Evolutionary conservation across 2,797 vertebrate species (phyloP).

Genomic region (Podarcis lilfordi): DNA sequence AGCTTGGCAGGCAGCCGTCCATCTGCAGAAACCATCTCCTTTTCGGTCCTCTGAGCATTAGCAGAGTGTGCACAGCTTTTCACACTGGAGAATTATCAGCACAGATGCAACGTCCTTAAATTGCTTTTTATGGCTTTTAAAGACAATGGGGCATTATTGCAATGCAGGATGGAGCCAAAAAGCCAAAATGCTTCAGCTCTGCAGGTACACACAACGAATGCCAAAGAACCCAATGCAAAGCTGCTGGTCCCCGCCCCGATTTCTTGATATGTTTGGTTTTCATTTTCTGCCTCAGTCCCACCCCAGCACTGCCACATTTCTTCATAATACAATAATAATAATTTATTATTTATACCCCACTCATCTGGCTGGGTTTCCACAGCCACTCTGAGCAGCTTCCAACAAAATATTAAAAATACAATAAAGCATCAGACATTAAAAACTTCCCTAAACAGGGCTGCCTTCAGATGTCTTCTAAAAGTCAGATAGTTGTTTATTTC

Average conservation of each 20-base stretch:
- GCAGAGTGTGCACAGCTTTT: conserved; percentile 21
- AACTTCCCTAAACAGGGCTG: too few relatives aligned
- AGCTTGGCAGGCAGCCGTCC: conserved; percentile 55
- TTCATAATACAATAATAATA: too few relatives aligned
- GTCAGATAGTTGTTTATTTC: too few relatives aligned
- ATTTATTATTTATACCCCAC: too few relatives aligned
- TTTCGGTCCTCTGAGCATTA: conserved; percentile 57
- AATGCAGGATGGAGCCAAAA: conserved; percentile 42
- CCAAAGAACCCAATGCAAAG: neutral
- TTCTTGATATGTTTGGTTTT: neutral
- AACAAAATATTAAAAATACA: too few relatives aligned
- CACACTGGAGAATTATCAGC: conserved; percentile 19
- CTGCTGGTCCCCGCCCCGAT: neutral
- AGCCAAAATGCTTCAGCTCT: neutral
- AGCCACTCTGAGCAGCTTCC: too few relatives aligned
- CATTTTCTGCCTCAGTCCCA: neutral
- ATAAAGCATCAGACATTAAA: too few relatives aligned
- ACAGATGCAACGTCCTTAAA: conserved; percentile 37
- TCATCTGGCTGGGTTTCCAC: too few relatives aligned
- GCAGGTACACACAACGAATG: accelerated
- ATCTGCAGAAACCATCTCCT: conserved; percentile 56
- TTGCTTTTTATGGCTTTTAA: conserved; percentile 24
- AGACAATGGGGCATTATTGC: neutral
- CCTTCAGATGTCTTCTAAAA: too few relatives aligned
- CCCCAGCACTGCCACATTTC: neutral